These are phyloP conservation scores for Entomyzon cyanotis DNA, from an alignment of 2,113 vertebrate genomes.

Conservation along the genomic window DNA sequence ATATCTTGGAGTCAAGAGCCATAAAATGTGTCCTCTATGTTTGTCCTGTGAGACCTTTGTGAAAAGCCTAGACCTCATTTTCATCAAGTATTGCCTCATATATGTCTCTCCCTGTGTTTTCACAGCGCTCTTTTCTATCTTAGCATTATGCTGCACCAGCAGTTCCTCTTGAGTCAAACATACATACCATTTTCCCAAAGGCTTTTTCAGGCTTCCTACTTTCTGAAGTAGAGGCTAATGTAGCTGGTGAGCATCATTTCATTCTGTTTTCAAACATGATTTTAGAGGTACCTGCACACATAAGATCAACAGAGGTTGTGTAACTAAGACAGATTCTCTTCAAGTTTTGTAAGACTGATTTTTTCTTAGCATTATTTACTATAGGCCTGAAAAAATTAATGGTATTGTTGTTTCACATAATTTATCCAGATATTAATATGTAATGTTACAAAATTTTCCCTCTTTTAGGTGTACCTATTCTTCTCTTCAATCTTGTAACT, in stretches of 20 bases:
- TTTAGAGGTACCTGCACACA: neutral
- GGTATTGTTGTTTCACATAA: rapidly evolving
- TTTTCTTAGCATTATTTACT: neutral
- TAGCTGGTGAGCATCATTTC: neutral
- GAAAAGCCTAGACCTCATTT: neutral
- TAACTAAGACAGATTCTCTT: neutral
- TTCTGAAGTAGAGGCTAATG: neutral
- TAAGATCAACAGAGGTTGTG: neutral
- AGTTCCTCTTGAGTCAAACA: neutral
- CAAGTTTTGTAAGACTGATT: neutral
- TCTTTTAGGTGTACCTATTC: neutral
- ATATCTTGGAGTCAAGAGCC: neutral
- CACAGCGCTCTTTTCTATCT: neutral
- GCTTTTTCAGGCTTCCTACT: neutral
- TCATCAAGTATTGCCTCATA: neutral
- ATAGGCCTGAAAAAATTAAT: neutral
- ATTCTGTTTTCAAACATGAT: neutral
- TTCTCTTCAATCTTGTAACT: neutral
- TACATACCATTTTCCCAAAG: neutral
- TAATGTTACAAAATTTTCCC: neutral
- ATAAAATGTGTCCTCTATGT: neutral
- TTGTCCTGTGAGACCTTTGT: neutral
- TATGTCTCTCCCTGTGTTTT: neutral
- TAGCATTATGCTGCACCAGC: neutral
- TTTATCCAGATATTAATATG: neutral